Evolutionary conservation across 2,888 invertebrate genomes (phyloP).

Genomic region (Macroteleia sp.): DNA sequence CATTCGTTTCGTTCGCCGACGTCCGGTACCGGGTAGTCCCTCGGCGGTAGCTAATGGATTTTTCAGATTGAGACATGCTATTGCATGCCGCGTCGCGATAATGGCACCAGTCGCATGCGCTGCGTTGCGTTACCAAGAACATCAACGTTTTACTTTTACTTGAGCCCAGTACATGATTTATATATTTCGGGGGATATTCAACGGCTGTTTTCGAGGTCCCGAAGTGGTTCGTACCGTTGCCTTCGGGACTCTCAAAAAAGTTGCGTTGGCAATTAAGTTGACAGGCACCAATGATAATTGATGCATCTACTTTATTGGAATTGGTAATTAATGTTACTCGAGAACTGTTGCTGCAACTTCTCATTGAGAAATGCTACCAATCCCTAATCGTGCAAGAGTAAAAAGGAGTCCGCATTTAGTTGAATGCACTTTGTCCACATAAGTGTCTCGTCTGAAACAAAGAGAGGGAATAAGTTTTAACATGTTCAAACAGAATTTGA

Average conservation of each 20-base stretch:
- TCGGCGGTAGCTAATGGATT: slow-evolving; percentile 77
- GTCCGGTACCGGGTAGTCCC: slow-evolving; percentile 55
- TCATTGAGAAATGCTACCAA: slow-evolving; percentile 42
- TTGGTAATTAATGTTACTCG: slow-evolving; percentile 53
- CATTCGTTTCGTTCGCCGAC: slow-evolving; percentile 49
- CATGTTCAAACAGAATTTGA: too few species aligned
- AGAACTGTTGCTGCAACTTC: slow-evolving; percentile 43
- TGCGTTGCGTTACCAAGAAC: slow-evolving; percentile 56
- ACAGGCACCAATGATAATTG: slow-evolving; percentile 56
- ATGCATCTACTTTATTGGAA: slow-evolving; percentile 58
- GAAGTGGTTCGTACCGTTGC: slow-evolving; percentile 33
- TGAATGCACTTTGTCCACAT: slow-evolving; percentile 20
- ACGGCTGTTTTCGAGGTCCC: slow-evolving; percentile 35
- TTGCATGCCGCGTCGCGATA: slow-evolving; percentile 67
- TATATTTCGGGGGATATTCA: slow-evolving; percentile 52
- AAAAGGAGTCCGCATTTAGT: slow-evolving; percentile 24
- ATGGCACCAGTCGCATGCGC: slow-evolving; percentile 65
- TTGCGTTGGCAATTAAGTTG: slow-evolving; percentile 56
- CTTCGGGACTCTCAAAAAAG: slow-evolving; percentile 42
- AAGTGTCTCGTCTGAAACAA: background rate
- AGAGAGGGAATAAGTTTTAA: background rate
- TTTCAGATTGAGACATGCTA: slow-evolving; percentile 78
- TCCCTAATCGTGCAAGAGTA: slow-evolving; percentile 31
- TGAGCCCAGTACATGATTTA: slow-evolving; percentile 53
- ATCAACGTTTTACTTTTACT: slow-evolving; percentile 61